Evolutionary conservation across 2,113 vertebrate species (phyloP).

Genomic region (Zootoca vivipara): DNA sequence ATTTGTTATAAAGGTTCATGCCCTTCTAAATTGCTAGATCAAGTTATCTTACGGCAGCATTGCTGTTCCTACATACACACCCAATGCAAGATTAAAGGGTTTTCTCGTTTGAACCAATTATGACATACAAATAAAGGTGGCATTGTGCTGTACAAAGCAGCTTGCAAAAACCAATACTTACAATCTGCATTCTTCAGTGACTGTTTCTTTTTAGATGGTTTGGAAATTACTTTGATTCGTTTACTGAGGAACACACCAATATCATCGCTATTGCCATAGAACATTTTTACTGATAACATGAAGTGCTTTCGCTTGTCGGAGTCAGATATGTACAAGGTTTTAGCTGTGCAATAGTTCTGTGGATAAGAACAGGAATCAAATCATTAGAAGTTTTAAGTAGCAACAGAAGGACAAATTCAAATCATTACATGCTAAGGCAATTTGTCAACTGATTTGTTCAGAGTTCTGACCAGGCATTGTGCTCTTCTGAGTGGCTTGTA

Average conservation of each 20-base stretch:
- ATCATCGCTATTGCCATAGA: conserved; percentile 98
- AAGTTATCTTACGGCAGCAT: conserved; percentile 30
- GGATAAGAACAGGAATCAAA: conserved; percentile 44
- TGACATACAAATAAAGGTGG: neutral
- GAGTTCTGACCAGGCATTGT: no score
- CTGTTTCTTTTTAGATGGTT: conserved; percentile 99
- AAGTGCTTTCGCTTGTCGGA: conserved; percentile 99
- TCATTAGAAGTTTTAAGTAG: neutral
- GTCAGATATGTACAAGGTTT: conserved; percentile 99
- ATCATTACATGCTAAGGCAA: neutral
- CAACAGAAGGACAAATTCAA: neutral
- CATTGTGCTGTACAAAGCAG: neutral
- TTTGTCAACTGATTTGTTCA: neutral
- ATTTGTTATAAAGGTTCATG: neutral
- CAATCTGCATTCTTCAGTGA: conserved; percentile 98
- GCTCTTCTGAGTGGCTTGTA: no score
- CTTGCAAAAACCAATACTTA: conserved; percentile 76
- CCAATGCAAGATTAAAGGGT: neutral
- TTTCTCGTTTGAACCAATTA: neutral
- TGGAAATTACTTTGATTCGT: conserved; percentile 99
- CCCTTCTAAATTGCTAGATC: neutral
- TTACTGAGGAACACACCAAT: conserved; percentile 99
- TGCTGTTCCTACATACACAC: conserved; percentile 31
- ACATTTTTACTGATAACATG: conserved; percentile 99
- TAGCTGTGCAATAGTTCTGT: conserved; percentile 99